phyloP scores from a whole-genome alignment of 2,888 invertebrate species.

The Aleiodes alternator region DNA sequence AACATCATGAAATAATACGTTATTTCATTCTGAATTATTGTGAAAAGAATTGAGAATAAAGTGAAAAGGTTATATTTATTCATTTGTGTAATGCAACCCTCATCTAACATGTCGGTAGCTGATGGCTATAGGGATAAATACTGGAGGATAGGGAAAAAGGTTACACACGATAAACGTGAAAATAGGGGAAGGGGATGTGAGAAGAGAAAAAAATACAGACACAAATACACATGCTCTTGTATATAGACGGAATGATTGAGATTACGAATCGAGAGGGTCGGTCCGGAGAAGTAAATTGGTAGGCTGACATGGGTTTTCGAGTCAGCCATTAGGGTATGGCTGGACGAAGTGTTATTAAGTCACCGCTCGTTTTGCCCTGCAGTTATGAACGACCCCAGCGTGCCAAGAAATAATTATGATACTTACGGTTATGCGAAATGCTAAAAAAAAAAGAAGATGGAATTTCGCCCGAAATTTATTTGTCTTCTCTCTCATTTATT shows the following conservation, averaged over 20 bases:
- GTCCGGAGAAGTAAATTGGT: constrained; percentile 63
- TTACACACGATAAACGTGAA: background rate
- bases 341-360: constrained; percentile 69
- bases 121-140: no score
- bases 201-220: constrained; percentile 9
- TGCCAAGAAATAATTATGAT: constrained; percentile 52
- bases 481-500: no score
- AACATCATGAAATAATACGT: no score
- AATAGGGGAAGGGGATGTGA: constrained; percentile 12
- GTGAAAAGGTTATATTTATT: no score
- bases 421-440: constrained; percentile 49
- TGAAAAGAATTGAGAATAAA: background rate
- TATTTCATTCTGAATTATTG: background rate
- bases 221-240: no score
- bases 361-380: constrained; percentile 63
- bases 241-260: no score
- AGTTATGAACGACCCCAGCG: constrained; percentile 64
- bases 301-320: constrained; percentile 68
- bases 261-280: no score
- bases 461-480: background rate
- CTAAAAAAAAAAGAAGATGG: constrained; percentile 28
- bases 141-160: background rate
- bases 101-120: no score
- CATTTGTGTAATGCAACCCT: no score
- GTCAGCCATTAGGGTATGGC: constrained; percentile 68